Evolutionary conservation across 2,888 invertebrate genomes (phyloP).

Genomic region (Oscheius sp.): DNA sequence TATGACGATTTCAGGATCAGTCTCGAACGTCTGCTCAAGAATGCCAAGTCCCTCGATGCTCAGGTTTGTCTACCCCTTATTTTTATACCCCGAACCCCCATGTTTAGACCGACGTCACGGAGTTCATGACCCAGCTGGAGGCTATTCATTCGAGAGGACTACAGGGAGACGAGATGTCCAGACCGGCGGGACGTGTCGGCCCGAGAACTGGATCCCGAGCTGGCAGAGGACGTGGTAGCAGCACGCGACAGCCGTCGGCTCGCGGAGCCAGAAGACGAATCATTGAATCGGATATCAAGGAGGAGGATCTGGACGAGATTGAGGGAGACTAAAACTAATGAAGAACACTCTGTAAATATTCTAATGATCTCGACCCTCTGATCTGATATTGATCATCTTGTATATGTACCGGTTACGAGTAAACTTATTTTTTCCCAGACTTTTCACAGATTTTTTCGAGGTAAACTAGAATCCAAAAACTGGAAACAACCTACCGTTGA

Average conservation of each 20-base stretch:
- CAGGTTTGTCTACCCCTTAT: background rate
- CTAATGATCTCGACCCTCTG: no score
- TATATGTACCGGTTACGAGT: no score
- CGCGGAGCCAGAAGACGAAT: background rate
- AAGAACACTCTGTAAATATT: background rate
- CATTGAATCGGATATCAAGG: background rate
- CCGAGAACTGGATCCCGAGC: no score
- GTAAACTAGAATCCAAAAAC: no score
- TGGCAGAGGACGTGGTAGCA: background rate
- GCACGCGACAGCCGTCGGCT: no score
- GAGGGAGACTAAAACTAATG: background rate
- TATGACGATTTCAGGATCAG: constrained; percentile 30
- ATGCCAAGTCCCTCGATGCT: constrained; percentile 24
- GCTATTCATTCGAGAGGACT: constrained; percentile 18
- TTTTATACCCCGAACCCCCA: background rate
- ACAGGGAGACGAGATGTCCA: constrained; percentile 12
- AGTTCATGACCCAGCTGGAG: constrained; percentile 22
- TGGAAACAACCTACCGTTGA: no score
- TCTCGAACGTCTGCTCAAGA: constrained; percentile 18
- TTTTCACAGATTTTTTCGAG: no score
- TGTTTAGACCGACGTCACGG: constrained; percentile 32
- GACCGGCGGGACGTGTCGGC: background rate
- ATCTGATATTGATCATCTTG: no score
- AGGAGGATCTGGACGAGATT: background rate
- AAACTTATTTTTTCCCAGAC: no score